Conservation (phyloP, 2,888 invertebrate species). For the Clunio marinus region DNA sequence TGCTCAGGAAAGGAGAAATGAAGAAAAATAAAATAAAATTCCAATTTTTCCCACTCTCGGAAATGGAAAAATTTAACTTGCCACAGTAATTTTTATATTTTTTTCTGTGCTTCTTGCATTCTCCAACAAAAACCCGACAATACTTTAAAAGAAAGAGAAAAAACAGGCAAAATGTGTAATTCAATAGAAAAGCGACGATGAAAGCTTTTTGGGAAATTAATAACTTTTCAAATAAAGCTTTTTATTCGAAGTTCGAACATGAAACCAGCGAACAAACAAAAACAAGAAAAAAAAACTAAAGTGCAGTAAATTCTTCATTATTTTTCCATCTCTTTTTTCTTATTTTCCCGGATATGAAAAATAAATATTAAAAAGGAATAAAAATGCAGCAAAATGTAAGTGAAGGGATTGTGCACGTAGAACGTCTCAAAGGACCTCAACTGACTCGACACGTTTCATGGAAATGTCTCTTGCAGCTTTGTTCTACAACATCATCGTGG, state of each 20-base stretch:
- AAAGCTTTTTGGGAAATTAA: neutral
- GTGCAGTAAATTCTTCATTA: conserved; percentile 7
- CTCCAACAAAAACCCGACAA: neutral
- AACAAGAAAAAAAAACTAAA: too few species aligned
- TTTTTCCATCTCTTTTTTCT: conserved; percentile 10
- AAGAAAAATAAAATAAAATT: too few species aligned
- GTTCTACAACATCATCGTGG: too few species aligned
- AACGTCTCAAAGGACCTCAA: neutral
- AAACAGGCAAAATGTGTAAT: neutral
- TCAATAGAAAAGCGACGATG: neutral
- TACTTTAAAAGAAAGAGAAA: neutral
- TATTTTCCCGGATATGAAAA: too few species aligned
- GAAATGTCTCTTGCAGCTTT: too few species aligned
- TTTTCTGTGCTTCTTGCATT: too few species aligned
- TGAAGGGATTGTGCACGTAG: neutral
- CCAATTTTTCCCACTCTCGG: neutral
- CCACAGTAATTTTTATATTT: too few species aligned
- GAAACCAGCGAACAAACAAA: too few species aligned
- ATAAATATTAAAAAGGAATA: too few species aligned
- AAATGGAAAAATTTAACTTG: conserved; percentile 5
- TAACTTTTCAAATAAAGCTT: too few species aligned
- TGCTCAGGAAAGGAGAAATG: neutral
- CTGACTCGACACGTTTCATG: too few species aligned
- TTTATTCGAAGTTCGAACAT: too few species aligned
- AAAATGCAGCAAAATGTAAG: neutral